phyloP scores from a whole-genome alignment of 2,113 vertebrate species.

The zebrafish (Danio rerio) region DNA sequence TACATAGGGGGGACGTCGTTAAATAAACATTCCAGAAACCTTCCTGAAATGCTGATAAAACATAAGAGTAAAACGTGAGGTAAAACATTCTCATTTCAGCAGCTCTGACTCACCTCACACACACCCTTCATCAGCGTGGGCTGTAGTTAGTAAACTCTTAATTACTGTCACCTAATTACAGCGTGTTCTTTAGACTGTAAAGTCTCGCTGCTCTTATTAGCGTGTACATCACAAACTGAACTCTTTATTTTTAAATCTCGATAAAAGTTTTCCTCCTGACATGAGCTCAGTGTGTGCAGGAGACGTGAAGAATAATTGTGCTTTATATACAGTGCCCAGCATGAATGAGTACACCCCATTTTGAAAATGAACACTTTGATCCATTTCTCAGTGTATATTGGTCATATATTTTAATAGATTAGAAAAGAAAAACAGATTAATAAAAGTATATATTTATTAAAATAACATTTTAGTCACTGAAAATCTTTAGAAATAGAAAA shows the following conservation, averaged over 20 bases:
- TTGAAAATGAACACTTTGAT: no score
- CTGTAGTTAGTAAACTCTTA: conserved; percentile 75
- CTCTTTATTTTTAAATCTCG: neutral
- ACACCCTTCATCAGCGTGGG: conserved; percentile 52
- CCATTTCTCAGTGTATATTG: no score
- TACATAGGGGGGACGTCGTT: conserved; percentile 30
- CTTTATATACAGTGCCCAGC: no score
- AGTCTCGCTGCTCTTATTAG: conserved; percentile 21
- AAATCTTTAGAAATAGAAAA: no score
- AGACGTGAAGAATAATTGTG: neutral
- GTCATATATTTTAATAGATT: no score
- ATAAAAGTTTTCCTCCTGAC: neutral
- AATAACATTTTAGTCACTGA: no score
- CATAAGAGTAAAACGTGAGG: neutral
- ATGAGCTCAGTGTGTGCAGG: neutral
- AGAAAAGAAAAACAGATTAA: no score
- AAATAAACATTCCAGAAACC: conserved; percentile 66
- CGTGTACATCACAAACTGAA: conserved; percentile 21
- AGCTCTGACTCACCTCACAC: conserved; percentile 41
- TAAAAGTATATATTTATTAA: no score
- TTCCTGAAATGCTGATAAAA: conserved; percentile 42
- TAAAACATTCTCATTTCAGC: conserved; percentile 59
- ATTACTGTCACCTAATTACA: conserved; percentile 69
- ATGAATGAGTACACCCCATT: no score
- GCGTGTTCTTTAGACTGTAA: conserved; percentile 34